These are phyloP conservation scores for Rachycentron canadum DNA, from an alignment of 2,797 vertebrate species.

Conservation along the genomic window DNA sequence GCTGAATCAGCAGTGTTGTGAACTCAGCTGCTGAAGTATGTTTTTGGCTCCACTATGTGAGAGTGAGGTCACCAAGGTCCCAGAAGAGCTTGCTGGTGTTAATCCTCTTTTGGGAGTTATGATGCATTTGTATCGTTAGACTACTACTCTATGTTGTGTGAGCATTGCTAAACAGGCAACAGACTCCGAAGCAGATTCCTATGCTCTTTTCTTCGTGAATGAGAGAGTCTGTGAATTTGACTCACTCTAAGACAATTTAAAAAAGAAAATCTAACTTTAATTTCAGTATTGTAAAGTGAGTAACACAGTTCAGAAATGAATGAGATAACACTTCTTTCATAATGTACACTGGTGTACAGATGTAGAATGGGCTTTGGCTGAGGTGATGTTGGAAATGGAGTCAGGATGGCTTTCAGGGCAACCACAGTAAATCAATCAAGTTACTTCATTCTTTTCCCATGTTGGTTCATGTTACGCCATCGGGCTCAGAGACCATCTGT, in stretches of 20 bases:
- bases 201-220: conserved; percentile 31
- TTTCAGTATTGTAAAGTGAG: not conserved
- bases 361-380: conserved; percentile 21
- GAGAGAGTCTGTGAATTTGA: not conserved
- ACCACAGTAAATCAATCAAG: conserved; percentile 78
- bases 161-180: conserved; percentile 37
- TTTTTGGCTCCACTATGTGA: conserved; percentile 67
- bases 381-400: conserved; percentile 63
- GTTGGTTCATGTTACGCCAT: conserved; percentile 78
- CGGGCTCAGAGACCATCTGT: conserved; percentile 72
- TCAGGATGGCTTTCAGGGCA: conserved; percentile 73
- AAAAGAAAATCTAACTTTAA: not conserved
- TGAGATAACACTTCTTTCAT: not conserved
- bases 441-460: conserved; percentile 76
- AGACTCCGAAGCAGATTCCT: conserved; percentile 3
- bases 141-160: conserved; percentile 67
- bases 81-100: conserved; percentile 75
- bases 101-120: conserved; percentile 86
- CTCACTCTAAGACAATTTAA: not conserved
- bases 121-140: conserved; percentile 76
- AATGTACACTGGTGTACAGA: conserved; percentile 25
- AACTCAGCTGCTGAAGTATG: conserved; percentile 63
- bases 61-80: conserved; percentile 78
- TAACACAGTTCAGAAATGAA: not conserved
- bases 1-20: conserved; percentile 64